Evolutionary conservation across 2,113 vertebrate genomes (phyloP).

Genomic region (Orycteropus afer): DNA sequence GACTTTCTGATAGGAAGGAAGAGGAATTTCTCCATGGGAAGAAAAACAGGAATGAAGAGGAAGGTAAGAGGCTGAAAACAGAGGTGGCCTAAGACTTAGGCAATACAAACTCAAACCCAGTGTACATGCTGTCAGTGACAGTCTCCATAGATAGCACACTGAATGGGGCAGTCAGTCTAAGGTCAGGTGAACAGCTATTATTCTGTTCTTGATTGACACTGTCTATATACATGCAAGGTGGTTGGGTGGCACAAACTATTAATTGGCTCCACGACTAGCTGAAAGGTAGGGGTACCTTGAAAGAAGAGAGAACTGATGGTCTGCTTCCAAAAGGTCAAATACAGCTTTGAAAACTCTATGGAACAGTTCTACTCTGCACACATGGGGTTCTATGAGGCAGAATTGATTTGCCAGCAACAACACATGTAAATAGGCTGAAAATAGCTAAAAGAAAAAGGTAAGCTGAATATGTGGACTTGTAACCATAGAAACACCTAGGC

Average conservation of each 20-base stretch:
- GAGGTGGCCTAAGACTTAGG: neutral
- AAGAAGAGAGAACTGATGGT: too few species aligned
- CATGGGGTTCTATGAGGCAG: too few species aligned
- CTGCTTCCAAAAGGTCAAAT: too few species aligned
- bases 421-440: too few species aligned
- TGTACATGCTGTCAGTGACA: fast-evolving
- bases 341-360: too few species aligned
- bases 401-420: neutral
- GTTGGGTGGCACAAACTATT: too few species aligned
- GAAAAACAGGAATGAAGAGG: neutral
- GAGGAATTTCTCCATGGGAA: neutral
- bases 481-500: neutral
- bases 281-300: too few species aligned
- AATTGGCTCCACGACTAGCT: too few species aligned
- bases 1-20: neutral
- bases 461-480: neutral
- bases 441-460: fast-evolving
- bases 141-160: neutral
- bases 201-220: neutral
- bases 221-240: neutral
- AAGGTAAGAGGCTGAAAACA: neutral
- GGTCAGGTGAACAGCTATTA: neutral
- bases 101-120: neutral
- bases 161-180: neutral
- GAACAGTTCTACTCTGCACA: too few species aligned